Evolutionary conservation across 2,113 vertebrate genomes (phyloP), one percentile per base, ranked within the genome.

Genomic region (Caretta caretta): DNA sequence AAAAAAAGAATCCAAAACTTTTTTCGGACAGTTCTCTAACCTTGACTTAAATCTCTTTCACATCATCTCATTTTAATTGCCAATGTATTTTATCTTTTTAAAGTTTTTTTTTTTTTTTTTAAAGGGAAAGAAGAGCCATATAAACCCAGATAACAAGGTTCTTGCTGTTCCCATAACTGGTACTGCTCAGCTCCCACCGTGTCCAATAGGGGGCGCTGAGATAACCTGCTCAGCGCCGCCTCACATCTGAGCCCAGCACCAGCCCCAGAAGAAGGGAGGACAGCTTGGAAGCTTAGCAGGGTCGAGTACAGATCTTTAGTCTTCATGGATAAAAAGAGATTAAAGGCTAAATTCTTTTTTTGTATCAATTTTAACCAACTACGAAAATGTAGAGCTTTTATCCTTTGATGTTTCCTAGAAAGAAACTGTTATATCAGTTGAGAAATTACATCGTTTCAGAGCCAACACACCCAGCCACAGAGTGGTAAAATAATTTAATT

Each of bases 161-260:
- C 75, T 54, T 83, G 79, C 90, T 79, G 93, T 92, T 56, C 19
- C 42, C 75, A n/a, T 93, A 89, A 93, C 95, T 87, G 97, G 96
- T 91, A 93, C 95, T 90, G 94, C 83, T 95, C 97, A 92, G 89
- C 91, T 95, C 96, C 96, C 6, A 83, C 92, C 65, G 95, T 83
- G 90, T 98, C 98, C 98, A 97, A 98, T 90, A 98, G 98, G 98
- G 98, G 98, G 98, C 97, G 98, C 98, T 93, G 81, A 86, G 78
- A 48, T 87, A 94, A 48, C 90, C 92, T 46, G 92, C 96, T 88
- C 96, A n/a, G 96, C 96, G 35, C 93, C 93, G 93, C 96, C 95
- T 90, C 96, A 96, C 97, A 94, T 97, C 98, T 97, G 90, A 97
- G 95, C 84, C 85, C 90, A 80, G 96, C 96, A 95, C 93, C 95